These are phyloP conservation scores for Lordiphosa clarofinis DNA, from an alignment of 1,140 invertebrate genomes.

Conservation along the genomic window DNA sequence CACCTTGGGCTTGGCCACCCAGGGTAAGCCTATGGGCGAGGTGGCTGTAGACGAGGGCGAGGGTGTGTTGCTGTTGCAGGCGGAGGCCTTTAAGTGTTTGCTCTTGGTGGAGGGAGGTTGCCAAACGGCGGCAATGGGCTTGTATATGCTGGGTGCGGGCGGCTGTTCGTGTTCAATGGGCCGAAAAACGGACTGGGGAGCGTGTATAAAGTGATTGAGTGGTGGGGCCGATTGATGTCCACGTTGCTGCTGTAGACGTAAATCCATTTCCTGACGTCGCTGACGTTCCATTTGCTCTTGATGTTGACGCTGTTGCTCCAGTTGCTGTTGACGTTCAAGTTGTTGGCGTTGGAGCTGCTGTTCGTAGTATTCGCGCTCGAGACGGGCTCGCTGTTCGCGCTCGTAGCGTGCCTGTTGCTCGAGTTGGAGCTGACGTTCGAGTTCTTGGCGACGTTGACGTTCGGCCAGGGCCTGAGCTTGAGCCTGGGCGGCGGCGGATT, in stretches of 20 bases:
- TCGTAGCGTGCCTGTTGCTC: constrained; percentile 63
- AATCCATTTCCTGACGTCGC: constrained; percentile 51
- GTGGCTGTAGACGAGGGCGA: constrained; percentile 61
- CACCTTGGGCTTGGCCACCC: constrained; percentile 71
- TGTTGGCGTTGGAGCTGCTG: constrained; percentile 56
- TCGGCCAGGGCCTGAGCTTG: constrained; percentile 42
- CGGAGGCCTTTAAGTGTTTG: constrained; percentile 39
- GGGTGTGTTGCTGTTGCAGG: constrained; percentile 49
- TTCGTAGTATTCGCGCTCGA: constrained; percentile 62
- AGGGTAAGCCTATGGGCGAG: constrained; percentile 69
- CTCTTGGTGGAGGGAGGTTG: constrained; percentile 25
- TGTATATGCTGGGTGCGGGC: constrained; percentile 53
- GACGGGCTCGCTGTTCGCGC: constrained; percentile 52
- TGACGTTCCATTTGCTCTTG: constrained; percentile 55
- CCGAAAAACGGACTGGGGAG: constrained; percentile 86
- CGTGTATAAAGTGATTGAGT: constrained; percentile 86
- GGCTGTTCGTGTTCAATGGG: constrained; percentile 78
- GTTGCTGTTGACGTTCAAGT: constrained; percentile 46
- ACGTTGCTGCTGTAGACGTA: constrained; percentile 51
- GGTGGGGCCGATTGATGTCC: constrained; percentile 57
- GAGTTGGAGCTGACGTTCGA: constrained; percentile 50
- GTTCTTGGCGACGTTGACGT: constrained; percentile 57
- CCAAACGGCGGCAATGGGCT: constrained; percentile 48
- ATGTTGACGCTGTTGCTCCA: constrained; percentile 35
- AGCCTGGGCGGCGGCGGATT: constrained; percentile 60